phyloP scores from a whole-genome alignment of 2,888 invertebrate genomes.

The Myathropa florea region DNA sequence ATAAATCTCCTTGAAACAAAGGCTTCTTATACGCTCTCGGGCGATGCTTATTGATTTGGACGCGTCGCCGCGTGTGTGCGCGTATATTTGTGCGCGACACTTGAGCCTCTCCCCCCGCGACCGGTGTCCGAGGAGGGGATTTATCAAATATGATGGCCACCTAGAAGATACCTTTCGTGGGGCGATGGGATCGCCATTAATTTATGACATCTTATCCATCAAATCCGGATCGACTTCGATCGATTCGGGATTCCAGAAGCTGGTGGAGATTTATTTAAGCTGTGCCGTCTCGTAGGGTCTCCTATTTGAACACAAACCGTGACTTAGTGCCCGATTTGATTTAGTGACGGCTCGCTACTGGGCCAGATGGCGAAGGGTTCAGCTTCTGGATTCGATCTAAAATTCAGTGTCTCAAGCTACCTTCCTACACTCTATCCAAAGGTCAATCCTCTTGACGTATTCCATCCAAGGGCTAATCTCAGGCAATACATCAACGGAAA shows the following conservation, averaged over 20 bases:
- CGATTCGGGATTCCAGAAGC: slow-evolving; percentile 49
- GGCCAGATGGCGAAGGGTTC: slow-evolving; percentile 4
- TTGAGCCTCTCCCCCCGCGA: slow-evolving; percentile 33
- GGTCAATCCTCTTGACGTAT: slow-evolving; percentile 1
- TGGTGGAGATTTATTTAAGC: slow-evolving; percentile 48
- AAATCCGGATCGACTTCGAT: slow-evolving; percentile 37
- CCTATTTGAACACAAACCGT: slow-evolving; percentile 39
- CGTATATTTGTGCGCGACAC: slow-evolving; percentile 45
- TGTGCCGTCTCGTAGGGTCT: not conserved
- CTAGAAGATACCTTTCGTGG: slow-evolving; percentile 21
- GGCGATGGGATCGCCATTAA: slow-evolving; percentile 60
- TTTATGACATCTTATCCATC: slow-evolving; percentile 65
- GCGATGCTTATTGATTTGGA: slow-evolving; percentile 55
- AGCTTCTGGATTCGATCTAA: slow-evolving; percentile 3
- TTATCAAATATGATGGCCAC: slow-evolving; percentile 60
- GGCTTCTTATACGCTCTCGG: not conserved
- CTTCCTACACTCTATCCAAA: slow-evolving; percentile 8
- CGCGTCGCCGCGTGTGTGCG: not conserved
- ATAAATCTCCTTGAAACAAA: slow-evolving; percentile 50
- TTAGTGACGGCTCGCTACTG: slow-evolving; percentile 8
- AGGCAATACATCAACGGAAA: slow-evolving; percentile 54
- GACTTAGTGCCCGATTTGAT: slow-evolving; percentile 24
- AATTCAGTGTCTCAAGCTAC: not conserved
- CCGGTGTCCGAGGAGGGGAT: slow-evolving; percentile 7
- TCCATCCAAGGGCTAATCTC: slow-evolving; percentile 28